Evolutionary conservation across 37 sponge, comb jelly and placozoan species (phyloP).

Genomic region (Lycopodina hypogea): DNA sequence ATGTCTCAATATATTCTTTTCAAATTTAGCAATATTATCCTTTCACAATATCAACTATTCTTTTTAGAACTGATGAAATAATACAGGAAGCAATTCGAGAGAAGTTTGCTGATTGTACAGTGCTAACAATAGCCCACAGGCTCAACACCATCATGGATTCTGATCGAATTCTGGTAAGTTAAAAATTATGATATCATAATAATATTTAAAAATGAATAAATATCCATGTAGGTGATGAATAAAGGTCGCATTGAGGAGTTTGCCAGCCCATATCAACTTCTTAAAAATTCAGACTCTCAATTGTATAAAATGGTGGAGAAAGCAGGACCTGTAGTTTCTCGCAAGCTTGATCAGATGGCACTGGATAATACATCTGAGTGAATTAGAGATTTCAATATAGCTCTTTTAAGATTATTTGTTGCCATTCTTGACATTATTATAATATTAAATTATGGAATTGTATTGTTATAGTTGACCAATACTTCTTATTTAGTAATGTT

Average conservation of each 20-base stretch:
- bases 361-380: slow-evolving; percentile 18
- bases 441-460: too few relatives aligned
- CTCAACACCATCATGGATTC: slow-evolving; percentile 95
- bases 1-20: too few relatives aligned
- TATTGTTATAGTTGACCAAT: too few relatives aligned
- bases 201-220: too few relatives aligned
- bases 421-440: too few relatives aligned
- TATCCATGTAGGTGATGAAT: slow-evolving; percentile 40
- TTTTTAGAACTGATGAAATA: slow-evolving; percentile 81
- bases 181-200: too few relatives aligned
- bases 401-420: too few relatives aligned
- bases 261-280: slow-evolving; percentile 44
- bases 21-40: not conserved
- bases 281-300: slow-evolving; percentile 31
- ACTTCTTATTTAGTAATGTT: too few relatives aligned
- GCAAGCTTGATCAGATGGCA: slow-evolving; percentile 57
- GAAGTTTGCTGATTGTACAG: slow-evolving; percentile 80
- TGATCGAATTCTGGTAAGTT: slow-evolving; percentile 77
- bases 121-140: slow-evolving; percentile 94
- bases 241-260: slow-evolving; percentile 56
- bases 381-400: too few relatives aligned
- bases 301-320: slow-evolving; percentile 51
- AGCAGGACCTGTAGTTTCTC: slow-evolving; percentile 32
- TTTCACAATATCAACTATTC: too few relatives aligned
- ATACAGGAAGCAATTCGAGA: slow-evolving; percentile 84